Evolutionary conservation across 2,888 invertebrate species (phyloP), one percentile per base, ranked within the genome.

Genomic region (Synanthedon tipuliformis): DNA sequence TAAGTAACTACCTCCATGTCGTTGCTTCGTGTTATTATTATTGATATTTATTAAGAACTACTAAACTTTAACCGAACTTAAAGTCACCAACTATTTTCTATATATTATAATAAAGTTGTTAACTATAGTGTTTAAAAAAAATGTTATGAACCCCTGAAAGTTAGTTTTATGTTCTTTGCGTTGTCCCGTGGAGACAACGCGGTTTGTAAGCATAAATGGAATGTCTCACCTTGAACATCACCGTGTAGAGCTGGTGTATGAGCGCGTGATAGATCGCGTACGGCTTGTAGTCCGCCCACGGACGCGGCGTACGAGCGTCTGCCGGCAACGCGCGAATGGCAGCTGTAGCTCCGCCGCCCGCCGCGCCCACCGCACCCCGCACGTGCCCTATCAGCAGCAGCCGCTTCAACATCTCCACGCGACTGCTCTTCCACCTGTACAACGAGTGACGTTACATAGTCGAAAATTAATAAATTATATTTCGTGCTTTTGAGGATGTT

Each of bases 261-360:
- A 98, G 86, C 5, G 94, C 94, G 72, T 95, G 94, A 82, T 95
- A 94, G 66, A 98, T 88, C 48, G 97, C 89, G 76, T 93, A 93
- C 13, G 93, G 92, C 76, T 96, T 97, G 84, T 97, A 97, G 52
- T 94, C 92, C 40, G 83, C 62, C 84, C 95, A 97, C 27, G 75
- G 81, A 67, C 84, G 90, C 54, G 76, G 88, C 57, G 84, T 88
- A 71, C 62, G 92, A 90, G 64, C 81, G 82, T 90, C 66, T 89
- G 91, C 51, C 78, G 90, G 48, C 50, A 88, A 64, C 52, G 78
- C 57, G 69, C 89, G 83, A 79, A 92, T 49, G 61, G 90, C 71
- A 68, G 90, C 89, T 34, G 90, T 70, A 68, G 90, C 89, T 34
- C 93, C 94, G 53, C 90, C 93, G 23, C 94, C 92, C 51, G 89